A percentile compares a stretch with the other conserved stretches of the same genome.
phyloP scores from a whole-genome alignment of 1,140 invertebrate species.

The Drosophila busckii region DNA sequence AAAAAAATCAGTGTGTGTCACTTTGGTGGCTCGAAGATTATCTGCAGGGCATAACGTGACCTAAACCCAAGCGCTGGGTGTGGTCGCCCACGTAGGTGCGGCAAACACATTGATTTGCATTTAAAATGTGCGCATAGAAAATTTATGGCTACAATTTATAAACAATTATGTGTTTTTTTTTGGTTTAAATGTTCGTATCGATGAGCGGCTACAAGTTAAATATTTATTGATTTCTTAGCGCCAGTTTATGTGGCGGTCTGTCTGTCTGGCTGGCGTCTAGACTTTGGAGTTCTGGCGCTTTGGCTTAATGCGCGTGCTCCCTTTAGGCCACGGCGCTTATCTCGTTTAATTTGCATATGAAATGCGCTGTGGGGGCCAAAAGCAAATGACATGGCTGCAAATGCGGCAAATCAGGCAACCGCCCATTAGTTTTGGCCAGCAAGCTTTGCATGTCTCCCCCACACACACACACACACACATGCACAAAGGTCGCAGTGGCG shows the following conservation, averaged over 20 bases:
- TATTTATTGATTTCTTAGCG: conserved; percentile 55
- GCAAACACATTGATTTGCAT: conserved; percentile 53
- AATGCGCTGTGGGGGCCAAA: conserved; percentile 60
- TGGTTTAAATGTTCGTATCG: conserved; percentile 15
- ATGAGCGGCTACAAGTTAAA: conserved; percentile 7
- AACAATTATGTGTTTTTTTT: conserved; percentile 69
- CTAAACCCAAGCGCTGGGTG: conserved; percentile 27
- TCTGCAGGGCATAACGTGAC: conserved; percentile 46
- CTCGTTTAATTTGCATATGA: conserved; percentile 72
- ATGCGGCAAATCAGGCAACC: conserved; percentile 56
- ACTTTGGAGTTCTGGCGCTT: no score
- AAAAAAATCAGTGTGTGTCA: conserved; percentile 44
- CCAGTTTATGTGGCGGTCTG: conserved; percentile 4
- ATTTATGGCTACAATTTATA: conserved; percentile 67
- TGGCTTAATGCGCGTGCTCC: no score
- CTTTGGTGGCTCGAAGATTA: conserved; percentile 46
- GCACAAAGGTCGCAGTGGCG: conserved; percentile 41
- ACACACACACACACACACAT: neutral
- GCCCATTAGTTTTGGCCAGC: conserved; percentile 10
- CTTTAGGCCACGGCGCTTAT: conserved; percentile 36
- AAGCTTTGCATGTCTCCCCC: conserved; percentile 49
- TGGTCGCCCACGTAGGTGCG: conserved; percentile 43
- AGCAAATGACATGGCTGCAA: no score
- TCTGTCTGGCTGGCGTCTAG: conserved; percentile 59
- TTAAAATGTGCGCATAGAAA: conserved; percentile 41